A percentile compares a stretch with the other conserved stretches of the same genome.
Evolutionary conservation across 1,140 invertebrate species (phyloP).

Genomic region (Tetramorium alpestre): DNA sequence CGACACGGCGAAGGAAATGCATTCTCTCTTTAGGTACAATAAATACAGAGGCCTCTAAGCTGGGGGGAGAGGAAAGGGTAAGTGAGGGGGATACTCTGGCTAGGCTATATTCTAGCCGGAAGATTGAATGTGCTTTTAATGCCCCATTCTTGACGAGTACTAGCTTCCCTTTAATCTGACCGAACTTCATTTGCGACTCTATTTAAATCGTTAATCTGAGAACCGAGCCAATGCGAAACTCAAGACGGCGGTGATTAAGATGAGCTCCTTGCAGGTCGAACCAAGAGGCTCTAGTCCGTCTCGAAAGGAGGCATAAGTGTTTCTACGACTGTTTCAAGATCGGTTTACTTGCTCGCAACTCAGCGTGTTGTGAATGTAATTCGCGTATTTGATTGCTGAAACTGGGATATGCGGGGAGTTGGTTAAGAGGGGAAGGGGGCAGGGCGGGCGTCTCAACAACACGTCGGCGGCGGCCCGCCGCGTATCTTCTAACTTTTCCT

Average conservation of each 20-base stretch:
- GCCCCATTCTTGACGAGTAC: not conserved
- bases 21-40: constrained; percentile 72
- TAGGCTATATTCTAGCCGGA: constrained; percentile 40
- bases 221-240: not conserved
- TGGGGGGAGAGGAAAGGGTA: constrained; percentile 4
- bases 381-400: constrained; percentile 53
- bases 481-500: constrained; percentile 64
- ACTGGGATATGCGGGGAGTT: constrained; percentile 33
- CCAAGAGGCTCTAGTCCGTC: not conserved
- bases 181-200: not conserved
- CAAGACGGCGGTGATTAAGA: not conserved
- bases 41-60: constrained; percentile 75
- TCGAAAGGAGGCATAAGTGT: constrained; percentile 51
- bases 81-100: constrained; percentile 20
- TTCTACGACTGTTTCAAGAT: constrained; percentile 50
- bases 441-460: constrained; percentile 81
- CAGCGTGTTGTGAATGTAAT: constrained; percentile 42
- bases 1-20: constrained; percentile 72
- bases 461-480: constrained; percentile 78
- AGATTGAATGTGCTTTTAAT: constrained; percentile 40
- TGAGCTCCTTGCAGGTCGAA: not conserved
- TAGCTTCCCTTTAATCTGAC: constrained; percentile 29
- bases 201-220: not conserved
- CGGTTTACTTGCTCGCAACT: constrained; percentile 27
- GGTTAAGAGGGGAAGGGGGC: constrained; percentile 51